Evolutionary conservation across 2,113 vertebrate species (phyloP), one percentile per base, ranked within the genome.

Genomic region (Plotosus lineatus): DNA sequence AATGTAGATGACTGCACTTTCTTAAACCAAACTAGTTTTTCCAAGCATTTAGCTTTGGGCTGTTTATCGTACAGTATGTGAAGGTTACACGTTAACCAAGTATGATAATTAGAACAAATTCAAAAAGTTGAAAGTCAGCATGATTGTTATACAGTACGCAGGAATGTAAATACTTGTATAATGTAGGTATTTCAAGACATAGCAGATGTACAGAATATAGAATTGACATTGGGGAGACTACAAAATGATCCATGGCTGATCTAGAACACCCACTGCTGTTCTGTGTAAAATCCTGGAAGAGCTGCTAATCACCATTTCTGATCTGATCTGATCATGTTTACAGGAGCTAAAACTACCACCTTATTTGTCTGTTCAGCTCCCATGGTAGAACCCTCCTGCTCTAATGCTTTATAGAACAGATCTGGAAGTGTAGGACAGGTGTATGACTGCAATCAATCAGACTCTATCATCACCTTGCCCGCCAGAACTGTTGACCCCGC

Each of bases 391-490:
- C 53, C 40, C 10, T 58, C 21, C 26, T 80, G 66, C 26, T 36
- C 42, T 48, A 66, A 48, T 60, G 53, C 66, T 58, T 44, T 72
- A 36, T 40, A 31, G 4, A 71, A 19, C 36, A 40, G 79, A 55
- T 38, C 46, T 38, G 66, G 50, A 56, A 28, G 65, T 51, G 6
- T 38, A 77, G 42, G 55, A 79, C 79, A 85, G 86, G 82, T 85
- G 79, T 80, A 55, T 36, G 65, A 61, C 42, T 56, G 79, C 82
- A 84, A 85, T 87, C 82, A 80, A 85, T 85, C 84, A 87, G 60
- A 4, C 4, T 58, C 77, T 84, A 81, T 84, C 82, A 11, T 69
- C 81, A 72, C 85, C 83, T 66, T 4, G 8, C 60, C 56, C 65
- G 69, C 75, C 75, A 58, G 51, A 15, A 3, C 33, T 40, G 48